Conservation (phyloP, 1,140 invertebrate species). For the Zaprionus kolodkinae region DNA sequence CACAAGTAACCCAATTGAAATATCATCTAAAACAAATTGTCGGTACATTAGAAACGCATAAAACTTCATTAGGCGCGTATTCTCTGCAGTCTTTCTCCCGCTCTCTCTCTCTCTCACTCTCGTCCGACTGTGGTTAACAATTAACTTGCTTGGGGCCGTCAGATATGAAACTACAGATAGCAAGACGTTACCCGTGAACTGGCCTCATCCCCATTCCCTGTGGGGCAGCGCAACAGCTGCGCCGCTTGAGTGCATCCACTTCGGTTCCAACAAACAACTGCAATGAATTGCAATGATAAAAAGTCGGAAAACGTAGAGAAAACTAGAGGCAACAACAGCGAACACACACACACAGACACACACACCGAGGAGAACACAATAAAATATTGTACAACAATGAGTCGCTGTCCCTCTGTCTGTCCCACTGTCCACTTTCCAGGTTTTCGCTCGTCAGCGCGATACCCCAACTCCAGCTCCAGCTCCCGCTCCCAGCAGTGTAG, state of each 20-base stretch:
- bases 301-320: constrained; percentile 43
- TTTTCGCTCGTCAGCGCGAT: constrained; percentile 47
- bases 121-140: constrained; percentile 61
- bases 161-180: constrained; percentile 60
- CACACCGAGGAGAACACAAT: constrained; percentile 28
- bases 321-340: constrained; percentile 46
- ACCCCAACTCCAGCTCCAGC: constrained; percentile 21
- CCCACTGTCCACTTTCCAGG: constrained; percentile 26
- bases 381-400: constrained; percentile 66
- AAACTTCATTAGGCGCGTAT: constrained; percentile 74
- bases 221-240: constrained; percentile 52
- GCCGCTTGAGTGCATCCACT: constrained; percentile 75
- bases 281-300: constrained; percentile 77
- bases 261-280: constrained; percentile 38
- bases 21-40: constrained; percentile 71
- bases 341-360: constrained; percentile 39
- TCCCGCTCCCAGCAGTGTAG: constrained; percentile 1
- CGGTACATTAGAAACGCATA: constrained; percentile 74
- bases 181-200: constrained; percentile 15
- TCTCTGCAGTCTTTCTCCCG: constrained; percentile 17
- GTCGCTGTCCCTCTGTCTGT: constrained; percentile 10
- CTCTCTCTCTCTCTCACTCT: constrained; percentile 1
- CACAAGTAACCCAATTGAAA: constrained; percentile 63
- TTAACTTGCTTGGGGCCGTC: constrained; percentile 58
- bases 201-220: constrained; percentile 26